Conservation (phyloP, 2,113 vertebrate genomes). For the Ptilonorhynchus violaceus region DNA sequence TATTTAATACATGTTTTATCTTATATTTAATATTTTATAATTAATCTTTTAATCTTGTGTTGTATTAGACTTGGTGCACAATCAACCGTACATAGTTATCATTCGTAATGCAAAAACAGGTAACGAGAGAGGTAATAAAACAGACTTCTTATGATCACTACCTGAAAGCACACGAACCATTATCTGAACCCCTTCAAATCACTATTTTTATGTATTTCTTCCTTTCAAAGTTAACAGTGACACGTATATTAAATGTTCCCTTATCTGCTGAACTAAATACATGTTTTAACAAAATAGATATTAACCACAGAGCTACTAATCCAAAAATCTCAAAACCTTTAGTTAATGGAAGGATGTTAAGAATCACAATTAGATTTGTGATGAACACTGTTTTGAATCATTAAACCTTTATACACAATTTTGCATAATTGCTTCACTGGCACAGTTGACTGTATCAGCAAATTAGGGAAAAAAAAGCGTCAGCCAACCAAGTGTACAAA, state of each 20-base stretch:
- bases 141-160: neutral
- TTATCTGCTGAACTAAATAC: neutral
- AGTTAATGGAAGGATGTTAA: neutral
- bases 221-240: neutral
- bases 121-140: slow-evolving; percentile 38
- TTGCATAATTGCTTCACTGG: slow-evolving; percentile 39
- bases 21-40: too few species aligned
- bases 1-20: too few species aligned
- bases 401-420: slow-evolving; percentile 47
- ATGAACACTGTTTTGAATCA: slow-evolving; percentile 40
- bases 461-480: neutral
- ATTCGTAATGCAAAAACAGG: neutral
- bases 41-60: neutral
- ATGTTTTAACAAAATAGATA: neutral
- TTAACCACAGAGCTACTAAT: neutral
- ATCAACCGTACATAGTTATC: neutral
- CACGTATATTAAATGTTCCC: neutral
- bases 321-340: neutral
- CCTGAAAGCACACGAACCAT: neutral
- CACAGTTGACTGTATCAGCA: slow-evolving; percentile 31
- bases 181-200: neutral
- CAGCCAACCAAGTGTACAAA: slow-evolving; percentile 24
- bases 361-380: slow-evolving; percentile 46
- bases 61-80: neutral
- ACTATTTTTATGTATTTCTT: neutral